Evolutionary conservation across 92 coral and sea anemone species (phyloP), one percentile per base, ranked within the genome.

Genomic region (Pocillopora meandrina): DNA sequence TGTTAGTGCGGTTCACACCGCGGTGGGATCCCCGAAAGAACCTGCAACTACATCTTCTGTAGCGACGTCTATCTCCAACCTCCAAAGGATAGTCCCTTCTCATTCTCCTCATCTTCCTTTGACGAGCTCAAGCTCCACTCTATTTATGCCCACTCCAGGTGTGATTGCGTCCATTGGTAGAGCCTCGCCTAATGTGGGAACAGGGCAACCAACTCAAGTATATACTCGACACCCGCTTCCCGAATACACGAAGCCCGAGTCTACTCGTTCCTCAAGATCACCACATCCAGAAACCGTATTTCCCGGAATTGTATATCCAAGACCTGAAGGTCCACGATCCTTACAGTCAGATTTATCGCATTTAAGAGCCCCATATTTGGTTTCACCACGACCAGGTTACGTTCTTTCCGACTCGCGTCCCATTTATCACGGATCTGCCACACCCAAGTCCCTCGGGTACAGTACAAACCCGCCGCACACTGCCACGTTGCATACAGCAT

Each of bases 91-190:
- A 65, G 74, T 56, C n/a, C 57, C 82, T 6, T 84, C 88, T 56
- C 82, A 66, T 35, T 75, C 81, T 75, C 75, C 81, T 52, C 73
- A n/a, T 42, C 61, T 73, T 47, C 67, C 82, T 66, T 61, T 47
- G n/a, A 34, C 81, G 0, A 77, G 66, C 75, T 84, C 88, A 36
- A 68, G 75, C 58, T 84, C 88, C 15, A 74, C 88, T 64, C 75
- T 75, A 33, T 84, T 75, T 68, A 84, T 84, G 82, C 88, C 88
- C 63, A 84, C 88, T 17, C 80, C 78, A 15, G 86, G 86, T 72
- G 86, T 82, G 72, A 82, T 82, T 20, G 86, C 86, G 17, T 82
- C 85, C 5, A 81, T 82, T 74, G 86, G 86, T 12, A 55, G 80
- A 73, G 70, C 79, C 19, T 72, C 86, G 5, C 79, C 86, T 20